Evolutionary conservation across 2,888 invertebrate genomes (phyloP).

Genomic region (Tenthredo distinguenda): DNA sequence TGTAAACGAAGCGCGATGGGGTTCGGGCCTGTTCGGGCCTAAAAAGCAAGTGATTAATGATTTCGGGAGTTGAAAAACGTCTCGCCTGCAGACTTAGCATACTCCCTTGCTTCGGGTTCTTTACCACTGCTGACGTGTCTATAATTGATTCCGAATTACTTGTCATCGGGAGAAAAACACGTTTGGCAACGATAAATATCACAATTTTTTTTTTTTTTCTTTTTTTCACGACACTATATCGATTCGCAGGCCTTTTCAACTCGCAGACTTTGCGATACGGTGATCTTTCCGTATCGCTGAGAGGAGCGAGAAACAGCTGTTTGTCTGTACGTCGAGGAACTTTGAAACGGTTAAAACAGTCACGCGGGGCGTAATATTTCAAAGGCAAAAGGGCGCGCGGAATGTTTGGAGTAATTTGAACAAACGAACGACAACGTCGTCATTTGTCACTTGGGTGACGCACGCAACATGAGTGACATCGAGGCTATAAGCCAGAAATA

Average conservation of each 20-base stretch:
- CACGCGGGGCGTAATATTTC: slow-evolving; percentile 74
- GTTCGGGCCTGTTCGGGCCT: slow-evolving; percentile 67
- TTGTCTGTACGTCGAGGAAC: not conserved
- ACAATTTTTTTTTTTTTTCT: slow-evolving; percentile 55
- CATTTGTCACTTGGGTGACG: slow-evolving; percentile 75
- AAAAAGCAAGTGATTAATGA: slow-evolving; percentile 77
- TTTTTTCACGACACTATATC: slow-evolving; percentile 51
- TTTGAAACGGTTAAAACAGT: slow-evolving; percentile 54
- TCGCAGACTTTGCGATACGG: not conserved
- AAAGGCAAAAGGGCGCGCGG: slow-evolving; percentile 67
- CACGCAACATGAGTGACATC: slow-evolving; percentile 63
- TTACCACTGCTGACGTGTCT: slow-evolving; percentile 59
- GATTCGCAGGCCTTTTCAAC: not conserved
- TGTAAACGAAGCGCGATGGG: slow-evolving; percentile 77
- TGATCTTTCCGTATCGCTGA: not conserved
- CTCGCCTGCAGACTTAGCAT: slow-evolving; percentile 55
- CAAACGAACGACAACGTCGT: slow-evolving; percentile 76
- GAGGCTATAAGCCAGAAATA: slow-evolving; percentile 32
- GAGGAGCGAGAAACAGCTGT: not conserved
- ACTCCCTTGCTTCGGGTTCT: slow-evolving; percentile 53
- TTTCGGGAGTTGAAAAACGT: slow-evolving; percentile 66
- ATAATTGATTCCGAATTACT: slow-evolving; percentile 74
- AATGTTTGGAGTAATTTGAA: slow-evolving; percentile 75
- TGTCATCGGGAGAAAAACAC: slow-evolving; percentile 63
- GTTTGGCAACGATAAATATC: slow-evolving; percentile 53